A percentile compares a stretch with the other conserved stretches of the same genome.
These are phyloP conservation scores for Ahaetulla prasina DNA, from an alignment of 2,113 vertebrate species.

Conservation along the genomic window DNA sequence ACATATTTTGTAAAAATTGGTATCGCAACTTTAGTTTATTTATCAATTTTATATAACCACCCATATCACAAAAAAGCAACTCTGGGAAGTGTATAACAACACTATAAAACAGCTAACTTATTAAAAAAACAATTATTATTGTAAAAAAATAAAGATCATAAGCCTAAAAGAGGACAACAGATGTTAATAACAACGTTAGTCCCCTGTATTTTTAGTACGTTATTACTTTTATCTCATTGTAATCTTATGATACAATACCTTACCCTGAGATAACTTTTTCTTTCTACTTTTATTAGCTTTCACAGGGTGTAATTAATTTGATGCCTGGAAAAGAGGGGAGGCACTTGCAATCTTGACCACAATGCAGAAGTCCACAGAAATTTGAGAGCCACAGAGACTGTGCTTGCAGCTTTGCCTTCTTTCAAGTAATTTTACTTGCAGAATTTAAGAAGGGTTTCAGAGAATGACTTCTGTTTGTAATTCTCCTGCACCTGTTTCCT, in stretches of 20 bases:
- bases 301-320: neutral
- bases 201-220: neutral
- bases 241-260: neutral
- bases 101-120: neutral
- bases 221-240: neutral
- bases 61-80: neutral
- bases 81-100: neutral
- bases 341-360: neutral
- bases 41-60: neutral
- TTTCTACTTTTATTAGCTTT: neutral
- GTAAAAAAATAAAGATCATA: neutral
- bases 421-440: neutral
- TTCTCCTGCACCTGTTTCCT: neutral
- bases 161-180: neutral
- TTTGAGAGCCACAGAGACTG: neutral
- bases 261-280: neutral
- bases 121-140: neutral
- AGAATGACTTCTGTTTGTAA: neutral
- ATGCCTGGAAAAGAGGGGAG: neutral
- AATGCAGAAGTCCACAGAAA: neutral
- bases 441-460: neutral
- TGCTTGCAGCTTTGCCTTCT: neutral
- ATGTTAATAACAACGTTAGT: neutral
- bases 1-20: neutral
- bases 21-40: neutral